A percentile compares a stretch with the other conserved stretches of the same genome.
Conservation (phyloP, 2,888 invertebrate genomes). For the Pseudococcus jackbeardsleyi region DNA sequence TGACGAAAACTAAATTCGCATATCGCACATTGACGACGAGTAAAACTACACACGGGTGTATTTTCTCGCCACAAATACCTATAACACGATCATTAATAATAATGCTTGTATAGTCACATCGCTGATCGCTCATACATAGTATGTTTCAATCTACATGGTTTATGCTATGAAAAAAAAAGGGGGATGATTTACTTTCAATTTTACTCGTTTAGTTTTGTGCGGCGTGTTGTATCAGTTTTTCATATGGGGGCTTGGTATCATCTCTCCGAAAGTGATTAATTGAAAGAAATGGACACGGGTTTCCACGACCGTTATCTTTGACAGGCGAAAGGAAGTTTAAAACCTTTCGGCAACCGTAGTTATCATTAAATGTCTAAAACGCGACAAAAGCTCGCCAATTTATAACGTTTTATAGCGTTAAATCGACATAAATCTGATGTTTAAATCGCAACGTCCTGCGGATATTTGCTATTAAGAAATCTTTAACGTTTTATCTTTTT, state of each 20-base stretch:
- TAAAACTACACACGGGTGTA: not conserved
- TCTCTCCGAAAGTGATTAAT: slow-evolving; percentile 61
- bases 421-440: slow-evolving; percentile 57
- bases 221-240: slow-evolving; percentile 54
- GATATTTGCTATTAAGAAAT: slow-evolving; percentile 42
- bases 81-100: slow-evolving; percentile 54
- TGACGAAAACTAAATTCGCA: too few relatives aligned
- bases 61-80: slow-evolving; percentile 30
- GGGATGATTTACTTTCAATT: slow-evolving; percentile 64
- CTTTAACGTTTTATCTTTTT: slow-evolving; percentile 45
- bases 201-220: slow-evolving; percentile 20
- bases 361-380: slow-evolving; percentile 59
- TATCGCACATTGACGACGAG: not conserved
- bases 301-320: slow-evolving; percentile 61
- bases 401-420: slow-evolving; percentile 55
- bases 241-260: slow-evolving; percentile 57
- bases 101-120: slow-evolving; percentile 25
- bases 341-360: slow-evolving; percentile 60
- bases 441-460: slow-evolving; percentile 51
- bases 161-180: slow-evolving; percentile 23
- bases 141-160: slow-evolving; percentile 36
- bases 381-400: slow-evolving; percentile 60
- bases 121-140: slow-evolving; percentile 14
- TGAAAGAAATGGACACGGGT: slow-evolving; percentile 64
- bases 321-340: slow-evolving; percentile 63